These are phyloP conservation scores for Volucella bombylans DNA, from an alignment of 2,888 invertebrate species.

Conservation along the genomic window DNA sequence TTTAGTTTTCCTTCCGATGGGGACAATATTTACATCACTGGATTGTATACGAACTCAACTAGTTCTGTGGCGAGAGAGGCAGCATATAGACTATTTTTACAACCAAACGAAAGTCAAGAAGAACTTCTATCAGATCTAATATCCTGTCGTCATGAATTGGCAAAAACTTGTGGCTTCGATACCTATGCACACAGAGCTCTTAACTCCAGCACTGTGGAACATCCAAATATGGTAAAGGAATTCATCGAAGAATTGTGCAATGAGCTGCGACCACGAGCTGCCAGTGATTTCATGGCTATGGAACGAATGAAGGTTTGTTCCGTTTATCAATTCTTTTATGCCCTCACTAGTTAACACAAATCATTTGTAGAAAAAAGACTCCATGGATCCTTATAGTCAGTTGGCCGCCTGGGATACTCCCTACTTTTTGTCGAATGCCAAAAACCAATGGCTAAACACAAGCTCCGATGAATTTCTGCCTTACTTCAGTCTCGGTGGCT, in stretches of 20 bases:
- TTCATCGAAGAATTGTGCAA: conserved; percentile 91
- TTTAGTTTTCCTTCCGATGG: conserved; percentile 86
- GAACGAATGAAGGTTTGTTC: conserved; percentile 86
- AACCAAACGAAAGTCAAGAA: conserved; percentile 91
- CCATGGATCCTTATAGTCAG: conserved; percentile 76
- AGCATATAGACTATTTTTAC: conserved; percentile 92
- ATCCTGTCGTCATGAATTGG: conserved; percentile 89
- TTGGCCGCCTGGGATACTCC: conserved; percentile 93
- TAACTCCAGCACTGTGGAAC: conserved; percentile 92
- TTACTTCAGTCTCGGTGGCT: conserved; percentile 95
- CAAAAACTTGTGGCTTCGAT: conserved; percentile 93
- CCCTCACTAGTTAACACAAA: conserved; percentile 10
- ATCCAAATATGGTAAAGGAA: conserved; percentile 89
- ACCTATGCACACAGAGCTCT: conserved; percentile 95
- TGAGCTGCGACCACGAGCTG: conserved; percentile 87
- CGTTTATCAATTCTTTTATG: not conserved
- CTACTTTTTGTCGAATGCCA: conserved; percentile 90
- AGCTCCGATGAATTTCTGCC: conserved; percentile 89
- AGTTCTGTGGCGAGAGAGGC: conserved; percentile 92
- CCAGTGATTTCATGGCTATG: conserved; percentile 90
- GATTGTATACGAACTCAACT: conserved; percentile 91
- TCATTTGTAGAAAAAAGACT: conserved; percentile 76
- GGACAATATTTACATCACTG: conserved; percentile 89
- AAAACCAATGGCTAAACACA: conserved; percentile 87
- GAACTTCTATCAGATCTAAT: conserved; percentile 88